Evolutionary conservation across 1,140 invertebrate genomes (phyloP).

Genomic region (Saccostrea glomerata): DNA sequence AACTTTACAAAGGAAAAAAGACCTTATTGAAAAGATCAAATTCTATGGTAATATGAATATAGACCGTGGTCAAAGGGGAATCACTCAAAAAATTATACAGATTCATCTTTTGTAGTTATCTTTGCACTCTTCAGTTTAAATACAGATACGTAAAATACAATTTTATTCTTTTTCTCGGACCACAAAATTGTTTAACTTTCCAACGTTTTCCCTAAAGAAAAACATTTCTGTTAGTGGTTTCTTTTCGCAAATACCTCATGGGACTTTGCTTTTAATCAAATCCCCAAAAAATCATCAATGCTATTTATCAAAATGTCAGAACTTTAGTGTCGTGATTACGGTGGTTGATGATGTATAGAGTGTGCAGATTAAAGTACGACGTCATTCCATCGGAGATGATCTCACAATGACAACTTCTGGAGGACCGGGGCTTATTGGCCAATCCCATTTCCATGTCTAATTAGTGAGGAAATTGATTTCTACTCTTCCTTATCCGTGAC

Average conservation of each 20-base stretch:
- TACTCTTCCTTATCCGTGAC: not conserved
- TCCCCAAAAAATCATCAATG: not conserved
- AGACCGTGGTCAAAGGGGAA: too few species aligned
- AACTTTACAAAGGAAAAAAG: too few species aligned
- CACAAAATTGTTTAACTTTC: too few species aligned
- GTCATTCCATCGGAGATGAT: conserved; percentile 1
- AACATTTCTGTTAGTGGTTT: not conserved
- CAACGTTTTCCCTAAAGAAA: too few species aligned
- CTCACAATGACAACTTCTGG: not conserved
- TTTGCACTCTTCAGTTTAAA: too few species aligned
- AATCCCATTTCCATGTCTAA: not conserved
- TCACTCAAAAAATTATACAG: too few species aligned
- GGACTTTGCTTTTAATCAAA: conserved; percentile 24
- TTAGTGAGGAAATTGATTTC: conserved; percentile 14
- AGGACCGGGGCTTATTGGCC: not conserved
- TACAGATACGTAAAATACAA: too few species aligned
- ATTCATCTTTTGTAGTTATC: too few species aligned
- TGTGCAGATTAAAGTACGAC: not conserved
- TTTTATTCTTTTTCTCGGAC: too few species aligned
- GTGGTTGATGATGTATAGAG: conserved; percentile 16
- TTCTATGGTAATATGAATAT: too few species aligned
- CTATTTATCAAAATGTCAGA: conserved; percentile 32
- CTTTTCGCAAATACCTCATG: not conserved
- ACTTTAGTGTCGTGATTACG: not conserved
- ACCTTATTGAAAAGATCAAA: too few species aligned